phyloP scores from a whole-genome alignment of 2,113 vertebrate genomes.

The Regulus satrapa region DNA sequence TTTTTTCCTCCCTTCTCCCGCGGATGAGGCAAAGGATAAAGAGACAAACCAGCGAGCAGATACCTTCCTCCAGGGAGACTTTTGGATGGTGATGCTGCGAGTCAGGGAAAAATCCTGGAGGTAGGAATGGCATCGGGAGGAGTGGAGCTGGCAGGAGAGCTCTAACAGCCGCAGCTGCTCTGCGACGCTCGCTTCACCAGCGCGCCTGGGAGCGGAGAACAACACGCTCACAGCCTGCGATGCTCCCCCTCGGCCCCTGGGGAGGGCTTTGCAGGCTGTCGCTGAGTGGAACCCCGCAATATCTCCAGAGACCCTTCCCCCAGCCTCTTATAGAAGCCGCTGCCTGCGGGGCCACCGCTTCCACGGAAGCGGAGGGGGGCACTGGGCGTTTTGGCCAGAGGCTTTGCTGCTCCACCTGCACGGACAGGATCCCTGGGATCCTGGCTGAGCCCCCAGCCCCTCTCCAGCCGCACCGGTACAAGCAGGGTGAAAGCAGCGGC shows the following conservation, averaged over 20 bases:
- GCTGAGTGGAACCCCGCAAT: neutral
- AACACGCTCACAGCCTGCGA: neutral
- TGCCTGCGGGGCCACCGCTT: neutral
- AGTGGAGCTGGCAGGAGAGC: slow-evolving; percentile 52
- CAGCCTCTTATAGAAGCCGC: neutral
- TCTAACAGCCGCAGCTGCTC: slow-evolving; percentile 4
- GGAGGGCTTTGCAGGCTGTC: neutral
- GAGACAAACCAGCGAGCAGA: slow-evolving; percentile 66
- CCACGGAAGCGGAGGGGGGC: neutral
- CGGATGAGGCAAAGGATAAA: slow-evolving; percentile 41
- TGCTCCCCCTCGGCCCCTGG: neutral
- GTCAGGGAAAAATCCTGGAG: slow-evolving; percentile 71
- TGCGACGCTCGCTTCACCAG: neutral
- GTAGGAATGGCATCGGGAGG: slow-evolving; percentile 50
- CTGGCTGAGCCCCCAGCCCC: neutral
- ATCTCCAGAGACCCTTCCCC: neutral
- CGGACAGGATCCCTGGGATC: neutral
- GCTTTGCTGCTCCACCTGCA: neutral
- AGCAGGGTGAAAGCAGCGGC: neutral
- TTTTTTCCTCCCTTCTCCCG: slow-evolving; percentile 24
- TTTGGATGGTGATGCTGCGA: slow-evolving; percentile 52
- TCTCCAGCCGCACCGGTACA: neutral
- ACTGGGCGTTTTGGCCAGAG: neutral
- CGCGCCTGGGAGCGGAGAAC: neutral
- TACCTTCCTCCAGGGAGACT: slow-evolving; percentile 75